Evolutionary conservation across 2,888 invertebrate genomes (phyloP), one percentile per base, ranked within the genome.

Genomic region (Augochlorella aurata): DNA sequence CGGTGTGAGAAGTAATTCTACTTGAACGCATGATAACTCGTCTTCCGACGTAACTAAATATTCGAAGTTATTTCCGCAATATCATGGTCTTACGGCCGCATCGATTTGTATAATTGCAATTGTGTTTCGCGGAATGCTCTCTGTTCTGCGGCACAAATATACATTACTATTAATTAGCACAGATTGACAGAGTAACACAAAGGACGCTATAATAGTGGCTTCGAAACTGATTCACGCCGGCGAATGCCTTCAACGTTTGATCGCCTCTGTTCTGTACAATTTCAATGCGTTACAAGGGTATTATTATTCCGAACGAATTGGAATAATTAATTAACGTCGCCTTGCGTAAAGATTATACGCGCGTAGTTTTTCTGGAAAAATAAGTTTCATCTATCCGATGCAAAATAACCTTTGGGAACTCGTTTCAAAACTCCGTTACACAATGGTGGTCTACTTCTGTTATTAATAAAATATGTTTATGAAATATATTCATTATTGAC

Each of bases 91-190:
- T 38, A 9, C n/a, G 38, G 38, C 9, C 18, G 44, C 63, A 18
- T 63, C 38, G 44, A n/a, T n/a, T n/a, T 2, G 29, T 38, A 18
- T 18, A n/a, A 63, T n/a, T 63, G 38, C 63, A 3, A 63, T 38
- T 29, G 44, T 5, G 44, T 63, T 63, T n/a, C 38, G 63, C 2
- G 63, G n/a, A 44, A 0, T 44, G 38, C 10, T 29, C 63, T 63
- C 50, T 29, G n/a, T 52, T n/a, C 50, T 38, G 0, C 16, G 16
- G 14, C 18, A 21, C 58, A 45, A 71, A 54, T 24, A 71, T 45
- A 71, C 45, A 45, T 24, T 47, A 8, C 58, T 47, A 58, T 71
- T 71, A 71, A 71, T 71, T 71, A 71, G 58, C 58, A n/a, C 24
- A 47, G 58, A 58, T 71, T 44, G 47, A 45, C 24, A 29, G 47